phyloP scores from a whole-genome alignment of 2,888 invertebrate species.

The Mythimna albipuncta region DNA sequence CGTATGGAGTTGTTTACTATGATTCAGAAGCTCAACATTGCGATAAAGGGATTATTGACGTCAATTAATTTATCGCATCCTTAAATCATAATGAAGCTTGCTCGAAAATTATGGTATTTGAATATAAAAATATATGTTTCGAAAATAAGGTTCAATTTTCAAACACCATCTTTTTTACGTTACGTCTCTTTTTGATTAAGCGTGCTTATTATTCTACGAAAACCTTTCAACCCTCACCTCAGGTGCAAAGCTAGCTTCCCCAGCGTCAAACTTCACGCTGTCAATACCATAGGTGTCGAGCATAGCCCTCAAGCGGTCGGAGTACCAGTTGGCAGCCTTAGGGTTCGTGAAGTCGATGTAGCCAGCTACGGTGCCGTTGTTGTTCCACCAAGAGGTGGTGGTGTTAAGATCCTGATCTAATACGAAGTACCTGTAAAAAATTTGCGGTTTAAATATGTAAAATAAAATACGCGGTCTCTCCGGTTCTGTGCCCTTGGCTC shows the following conservation, averaged over 20 bases:
- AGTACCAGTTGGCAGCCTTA: constrained; percentile 92
- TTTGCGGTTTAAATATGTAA: no score
- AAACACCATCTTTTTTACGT: no score
- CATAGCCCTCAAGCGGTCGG: constrained; percentile 87
- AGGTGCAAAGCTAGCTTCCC: constrained; percentile 93
- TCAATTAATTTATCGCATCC: no score
- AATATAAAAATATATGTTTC: no score
- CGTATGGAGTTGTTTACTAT: constrained; percentile 5
- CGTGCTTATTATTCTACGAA: background rate
- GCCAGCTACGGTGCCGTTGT: constrained; percentile 86
- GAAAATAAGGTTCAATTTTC: no score
- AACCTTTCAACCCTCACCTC: constrained; percentile 77
- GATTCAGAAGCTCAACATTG: background rate
- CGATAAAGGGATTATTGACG: no score
- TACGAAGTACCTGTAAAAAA: constrained; percentile 85
- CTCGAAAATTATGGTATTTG: no score
- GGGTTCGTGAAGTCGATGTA: constrained; percentile 94
- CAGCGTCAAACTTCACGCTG: constrained; percentile 96
- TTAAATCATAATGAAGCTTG: no score
- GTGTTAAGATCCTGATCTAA: constrained; percentile 84
- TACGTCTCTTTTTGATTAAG: no score
- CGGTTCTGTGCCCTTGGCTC: no score
- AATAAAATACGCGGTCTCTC: no score
- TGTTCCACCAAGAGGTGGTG: constrained; percentile 89
- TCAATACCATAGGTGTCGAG: constrained; percentile 92